Evolutionary conservation across 2,888 invertebrate species (phyloP).

Genomic region (Iselma pallidipennis): DNA sequence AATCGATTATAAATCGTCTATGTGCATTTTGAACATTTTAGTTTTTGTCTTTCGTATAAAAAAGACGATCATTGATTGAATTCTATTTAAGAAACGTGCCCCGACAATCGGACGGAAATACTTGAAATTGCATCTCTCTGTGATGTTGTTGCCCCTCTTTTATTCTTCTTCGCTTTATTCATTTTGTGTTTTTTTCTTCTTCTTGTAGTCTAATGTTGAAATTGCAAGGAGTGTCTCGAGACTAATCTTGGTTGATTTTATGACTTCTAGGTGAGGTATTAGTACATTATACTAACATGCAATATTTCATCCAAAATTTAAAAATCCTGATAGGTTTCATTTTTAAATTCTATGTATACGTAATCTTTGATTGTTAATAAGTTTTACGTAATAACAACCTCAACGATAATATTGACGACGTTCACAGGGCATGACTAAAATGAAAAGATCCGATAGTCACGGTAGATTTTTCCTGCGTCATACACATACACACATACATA

Average conservation of each 20-base stretch:
- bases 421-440: conserved; percentile 23
- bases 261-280: neutral
- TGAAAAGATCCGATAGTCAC: conserved; percentile 25
- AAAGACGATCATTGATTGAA: neutral
- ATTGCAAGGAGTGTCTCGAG: neutral
- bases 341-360: too few species aligned
- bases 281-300: too few species aligned
- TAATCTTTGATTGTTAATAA: neutral
- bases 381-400: neutral
- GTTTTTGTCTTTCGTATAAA: neutral
- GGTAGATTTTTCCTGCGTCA: conserved; percentile 22
- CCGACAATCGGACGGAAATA: neutral
- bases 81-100: neutral
- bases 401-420: neutral
- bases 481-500: neutral
- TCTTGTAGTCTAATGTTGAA: neutral
- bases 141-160: neutral
- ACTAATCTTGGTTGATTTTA: neutral
- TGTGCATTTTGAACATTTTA: neutral
- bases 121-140: neutral
- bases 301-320: too few species aligned
- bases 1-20: neutral
- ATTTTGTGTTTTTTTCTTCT: neutral
- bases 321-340: too few species aligned
- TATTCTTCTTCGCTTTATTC: too few species aligned